Evolutionary conservation across 2,888 invertebrate species (phyloP).

Genomic region (Athripsodes cinereus): DNA sequence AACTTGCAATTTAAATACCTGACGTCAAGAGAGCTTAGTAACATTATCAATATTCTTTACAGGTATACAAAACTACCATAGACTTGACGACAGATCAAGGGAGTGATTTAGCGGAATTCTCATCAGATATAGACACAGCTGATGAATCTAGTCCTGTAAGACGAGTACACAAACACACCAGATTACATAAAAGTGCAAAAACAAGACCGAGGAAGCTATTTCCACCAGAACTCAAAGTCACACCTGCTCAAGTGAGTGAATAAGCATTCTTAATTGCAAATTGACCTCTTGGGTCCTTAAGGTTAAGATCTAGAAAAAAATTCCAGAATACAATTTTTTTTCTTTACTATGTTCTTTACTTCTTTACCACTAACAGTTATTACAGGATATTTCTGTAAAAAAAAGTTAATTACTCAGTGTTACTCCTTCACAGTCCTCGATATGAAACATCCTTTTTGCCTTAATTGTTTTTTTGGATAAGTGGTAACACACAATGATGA

Average conservation of each 20-base stretch:
- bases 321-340: too few species aligned
- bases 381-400: too few species aligned
- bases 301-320: too few species aligned
- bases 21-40: background rate
- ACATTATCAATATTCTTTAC: slow-evolving; percentile 21
- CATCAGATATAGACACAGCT: slow-evolving; percentile 55
- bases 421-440: too few species aligned
- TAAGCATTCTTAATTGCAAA: too few species aligned
- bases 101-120: slow-evolving; percentile 50
- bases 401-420: too few species aligned
- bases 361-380: too few species aligned
- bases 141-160: slow-evolving; percentile 46
- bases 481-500: too few species aligned
- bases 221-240: slow-evolving; percentile 49
- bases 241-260: slow-evolving; percentile 41
- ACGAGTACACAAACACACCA: slow-evolving; percentile 42
- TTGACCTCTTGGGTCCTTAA: too few species aligned
- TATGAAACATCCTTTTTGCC: too few species aligned
- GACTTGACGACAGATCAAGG: slow-evolving; percentile 62
- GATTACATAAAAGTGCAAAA: slow-evolving; percentile 39
- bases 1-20: background rate
- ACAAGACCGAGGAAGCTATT: slow-evolving; percentile 47
- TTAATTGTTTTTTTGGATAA: too few species aligned
- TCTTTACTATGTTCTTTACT: too few species aligned
- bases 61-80: slow-evolving; percentile 55